Evolutionary conservation across 2,797 vertebrate genomes (phyloP).

Genomic region (Halcyon chelicuti): DNA sequence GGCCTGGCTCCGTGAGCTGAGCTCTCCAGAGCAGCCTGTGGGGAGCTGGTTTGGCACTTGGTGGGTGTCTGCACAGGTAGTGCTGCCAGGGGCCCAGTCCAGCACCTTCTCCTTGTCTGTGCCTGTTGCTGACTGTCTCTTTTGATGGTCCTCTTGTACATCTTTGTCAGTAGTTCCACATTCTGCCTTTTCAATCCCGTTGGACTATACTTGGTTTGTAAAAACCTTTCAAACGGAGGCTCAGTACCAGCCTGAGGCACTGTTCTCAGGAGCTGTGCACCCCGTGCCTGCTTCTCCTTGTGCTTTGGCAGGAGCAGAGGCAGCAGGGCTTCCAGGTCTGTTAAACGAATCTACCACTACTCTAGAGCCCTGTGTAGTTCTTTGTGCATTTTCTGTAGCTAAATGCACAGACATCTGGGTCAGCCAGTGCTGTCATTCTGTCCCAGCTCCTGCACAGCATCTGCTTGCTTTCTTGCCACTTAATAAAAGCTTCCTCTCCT

Average conservation of each 20-base stretch:
- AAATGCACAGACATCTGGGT: neutral
- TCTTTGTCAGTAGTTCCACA: too few species aligned
- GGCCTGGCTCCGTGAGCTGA: too few species aligned
- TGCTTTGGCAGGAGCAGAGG: neutral
- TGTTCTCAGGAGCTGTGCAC: neutral
- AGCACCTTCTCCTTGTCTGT: neutral
- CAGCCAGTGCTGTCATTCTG: neutral
- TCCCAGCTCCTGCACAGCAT: neutral
- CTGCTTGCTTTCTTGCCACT: neutral
- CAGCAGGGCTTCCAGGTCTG: neutral
- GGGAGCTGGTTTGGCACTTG: neutral
- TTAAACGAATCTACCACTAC: neutral
- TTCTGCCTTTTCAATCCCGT: neutral
- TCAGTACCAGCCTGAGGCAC: neutral
- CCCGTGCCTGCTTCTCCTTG: neutral
- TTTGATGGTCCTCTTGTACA: neutral
- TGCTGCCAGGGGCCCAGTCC: accelerated
- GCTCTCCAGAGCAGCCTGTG: neutral
- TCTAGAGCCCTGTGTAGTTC: neutral
- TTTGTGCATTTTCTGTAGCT: neutral
- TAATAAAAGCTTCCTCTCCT: neutral
- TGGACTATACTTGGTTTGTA: neutral
- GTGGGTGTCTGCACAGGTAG: neutral
- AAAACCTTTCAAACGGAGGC: neutral
- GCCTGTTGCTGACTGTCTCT: neutral